Evolutionary conservation across 2,113 vertebrate genomes (phyloP), one percentile per base, ranked within the genome.

Genomic region (Smithornis capensis): DNA sequence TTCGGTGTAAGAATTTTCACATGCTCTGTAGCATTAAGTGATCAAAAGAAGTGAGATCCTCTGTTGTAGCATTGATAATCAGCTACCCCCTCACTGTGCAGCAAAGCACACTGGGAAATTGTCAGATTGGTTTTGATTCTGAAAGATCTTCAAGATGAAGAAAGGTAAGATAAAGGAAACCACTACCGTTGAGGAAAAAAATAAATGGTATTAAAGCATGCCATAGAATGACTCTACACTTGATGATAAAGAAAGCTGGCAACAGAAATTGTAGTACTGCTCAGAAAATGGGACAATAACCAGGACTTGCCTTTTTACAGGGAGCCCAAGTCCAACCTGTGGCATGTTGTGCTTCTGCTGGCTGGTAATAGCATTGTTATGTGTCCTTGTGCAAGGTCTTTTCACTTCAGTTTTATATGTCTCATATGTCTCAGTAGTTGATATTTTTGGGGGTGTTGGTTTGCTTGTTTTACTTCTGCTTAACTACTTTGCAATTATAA

Each of bases 11-110:
- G 64, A 65, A 47, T 78, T 94, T 92, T 80, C 74, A 85, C 70
- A 53, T 70, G 68, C 37, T 91, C 69, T 74, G 52, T 76, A 92
- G 74, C 63, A 75, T 83, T 89, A 90, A 45, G 71, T 89, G 92
- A 97, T 97, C 89, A 96, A 96, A 97, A 95, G 93, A n/a, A 89
- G 63, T 15, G 45, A 92, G 74, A 71, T 87, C 62, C 31, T 93
- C 85, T 85, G 57, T 80, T 52, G 86, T 81, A 65, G 94, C 76
- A 60, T 8, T 75, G 70, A 89, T 89, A 84, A 90, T 59, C 65
- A 70, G 64, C 63, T 74, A 40, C 29, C 84, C 73, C 3, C 3
- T 3, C 40, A 7, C 49, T 31, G 31, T 3, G 0, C 57, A 31
- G 63, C 60, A 52, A 47, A 87, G 56, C 60, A 57, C 0, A 6